A percentile compares a stretch with the other conserved stretches of the same genome.
Conservation (phyloP, 30 jellyfish, hydroid and myxozoan genomes). For the Aurelia aurita region DNA sequence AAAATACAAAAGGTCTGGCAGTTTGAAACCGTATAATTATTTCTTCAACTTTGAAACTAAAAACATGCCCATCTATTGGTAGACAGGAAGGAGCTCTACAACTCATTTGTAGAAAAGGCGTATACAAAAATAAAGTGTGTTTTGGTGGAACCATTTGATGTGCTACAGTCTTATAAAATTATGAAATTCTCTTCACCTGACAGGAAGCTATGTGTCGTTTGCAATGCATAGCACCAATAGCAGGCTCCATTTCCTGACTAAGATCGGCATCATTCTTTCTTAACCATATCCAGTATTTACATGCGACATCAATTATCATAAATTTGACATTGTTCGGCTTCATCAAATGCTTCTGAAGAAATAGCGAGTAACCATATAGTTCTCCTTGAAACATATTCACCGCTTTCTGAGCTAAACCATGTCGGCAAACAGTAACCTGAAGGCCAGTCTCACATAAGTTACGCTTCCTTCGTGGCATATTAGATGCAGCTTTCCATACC, state of each 20-base stretch:
- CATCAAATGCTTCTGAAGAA: neutral
- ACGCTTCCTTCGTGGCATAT: neutral
- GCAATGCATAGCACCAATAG: neutral
- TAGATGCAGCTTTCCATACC: constrained; percentile 12
- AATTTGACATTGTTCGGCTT: neutral
- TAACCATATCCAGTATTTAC: neutral
- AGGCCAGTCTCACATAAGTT: constrained; percentile 1
- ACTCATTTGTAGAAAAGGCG: too few species aligned
- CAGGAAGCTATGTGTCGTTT: neutral
- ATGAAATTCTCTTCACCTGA: neutral
- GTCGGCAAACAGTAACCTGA: constrained; percentile 10
- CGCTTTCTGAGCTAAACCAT: constrained; percentile 16
- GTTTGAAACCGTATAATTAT: too few species aligned
- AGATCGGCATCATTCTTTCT: neutral
- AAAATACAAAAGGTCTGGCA: too few species aligned
- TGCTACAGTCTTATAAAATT: too few species aligned
- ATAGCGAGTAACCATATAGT: neutral
- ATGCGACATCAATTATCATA: neutral
- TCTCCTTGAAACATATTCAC: neutral
- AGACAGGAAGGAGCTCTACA: too few species aligned
- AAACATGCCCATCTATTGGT: too few species aligned
- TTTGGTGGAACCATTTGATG: too few species aligned
- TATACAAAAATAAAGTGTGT: too few species aligned
- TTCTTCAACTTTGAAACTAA: too few species aligned
- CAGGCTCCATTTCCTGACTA: neutral